Conservation (phyloP, 2,888 invertebrate genomes). For the Theretra japonica region DNA sequence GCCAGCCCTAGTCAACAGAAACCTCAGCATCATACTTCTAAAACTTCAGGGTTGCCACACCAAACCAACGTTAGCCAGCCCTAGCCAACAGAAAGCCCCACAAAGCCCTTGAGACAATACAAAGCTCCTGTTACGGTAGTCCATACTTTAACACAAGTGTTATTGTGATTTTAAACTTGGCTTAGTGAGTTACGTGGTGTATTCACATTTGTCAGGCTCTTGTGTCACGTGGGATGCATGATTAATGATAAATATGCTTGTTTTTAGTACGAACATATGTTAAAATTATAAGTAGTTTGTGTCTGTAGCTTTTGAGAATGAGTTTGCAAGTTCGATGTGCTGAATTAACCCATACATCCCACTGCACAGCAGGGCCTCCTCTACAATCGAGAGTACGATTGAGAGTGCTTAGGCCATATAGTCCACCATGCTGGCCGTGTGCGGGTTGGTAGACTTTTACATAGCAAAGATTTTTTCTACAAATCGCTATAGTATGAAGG, state of each 20-base stretch:
- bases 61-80: neutral
- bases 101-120: conserved; percentile 23
- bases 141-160: neutral
- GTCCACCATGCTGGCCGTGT: too few species aligned
- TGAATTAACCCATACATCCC: too few species aligned
- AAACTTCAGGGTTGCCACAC: too few species aligned
- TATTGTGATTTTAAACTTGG: conserved; percentile 23
- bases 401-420: too few species aligned
- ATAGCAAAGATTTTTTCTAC: too few species aligned
- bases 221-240: neutral
- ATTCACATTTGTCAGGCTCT: conserved; percentile 23
- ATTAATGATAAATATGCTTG: conserved; percentile 13
- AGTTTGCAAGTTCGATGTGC: too few species aligned
- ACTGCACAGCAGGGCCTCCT: too few species aligned
- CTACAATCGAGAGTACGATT: too few species aligned
- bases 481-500: too few species aligned
- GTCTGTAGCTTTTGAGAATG: neutral
- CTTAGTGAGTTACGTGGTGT: conserved; percentile 1
- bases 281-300: neutral
- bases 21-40: too few species aligned
- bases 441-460: too few species aligned
- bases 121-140: conserved; percentile 32
- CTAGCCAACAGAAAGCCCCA: conserved; percentile 15
- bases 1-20: too few species aligned
- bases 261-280: neutral